phyloP scores from a whole-genome alignment of 2,888 invertebrate species.

The Limnephilus marmoratus region DNA sequence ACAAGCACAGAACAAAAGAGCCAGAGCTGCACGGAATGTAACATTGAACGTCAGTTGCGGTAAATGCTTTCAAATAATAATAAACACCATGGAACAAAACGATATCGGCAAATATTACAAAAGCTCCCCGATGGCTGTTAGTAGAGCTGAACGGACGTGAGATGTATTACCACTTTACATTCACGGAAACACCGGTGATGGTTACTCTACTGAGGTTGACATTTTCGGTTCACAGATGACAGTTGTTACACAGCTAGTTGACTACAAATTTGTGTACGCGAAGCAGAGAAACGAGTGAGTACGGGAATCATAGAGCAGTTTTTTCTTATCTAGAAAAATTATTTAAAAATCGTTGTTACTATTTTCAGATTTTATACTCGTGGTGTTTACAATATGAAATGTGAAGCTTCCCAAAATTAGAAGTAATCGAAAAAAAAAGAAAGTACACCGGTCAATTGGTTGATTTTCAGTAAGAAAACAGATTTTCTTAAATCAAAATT shows the following conservation, averaged over 20 bases:
- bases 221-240: background rate
- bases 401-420: too few species aligned
- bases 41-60: constrained; percentile 60
- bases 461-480: too few species aligned
- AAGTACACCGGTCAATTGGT: too few species aligned
- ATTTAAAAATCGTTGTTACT: too few species aligned
- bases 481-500: too few species aligned
- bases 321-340: too few species aligned
- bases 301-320: too few species aligned
- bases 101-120: constrained; percentile 54
- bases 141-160: constrained; percentile 56
- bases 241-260: background rate
- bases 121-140: constrained; percentile 48
- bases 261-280: background rate
- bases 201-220: background rate
- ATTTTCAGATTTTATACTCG: too few species aligned
- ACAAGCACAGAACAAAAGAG: constrained; percentile 56
- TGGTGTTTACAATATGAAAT: too few species aligned
- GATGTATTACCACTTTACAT: background rate
- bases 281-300: background rate
- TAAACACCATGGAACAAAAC: constrained; percentile 41
- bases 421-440: too few species aligned
- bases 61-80: constrained; percentile 58
- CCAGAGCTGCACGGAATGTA: constrained; percentile 56
- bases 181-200: background rate